A percentile compares a stretch with the other conserved stretches of the same genome.
Conservation (phyloP, 2,797 vertebrate species). For the Cottoperca gobio region DNA sequence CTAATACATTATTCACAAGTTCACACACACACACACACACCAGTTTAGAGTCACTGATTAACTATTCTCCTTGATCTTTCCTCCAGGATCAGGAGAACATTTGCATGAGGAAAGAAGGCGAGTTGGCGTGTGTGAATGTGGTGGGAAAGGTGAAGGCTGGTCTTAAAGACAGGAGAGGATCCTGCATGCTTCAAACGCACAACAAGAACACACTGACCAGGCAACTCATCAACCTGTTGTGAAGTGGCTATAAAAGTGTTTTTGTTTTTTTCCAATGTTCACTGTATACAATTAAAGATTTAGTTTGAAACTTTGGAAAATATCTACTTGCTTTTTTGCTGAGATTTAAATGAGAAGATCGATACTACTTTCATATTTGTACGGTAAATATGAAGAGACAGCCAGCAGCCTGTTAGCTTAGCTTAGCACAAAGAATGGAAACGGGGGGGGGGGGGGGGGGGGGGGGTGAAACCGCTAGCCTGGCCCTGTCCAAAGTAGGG, state of each 20-base stretch:
- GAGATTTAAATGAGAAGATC: background rate
- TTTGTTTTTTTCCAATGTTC: background rate
- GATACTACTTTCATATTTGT: background rate
- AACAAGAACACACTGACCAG: background rate
- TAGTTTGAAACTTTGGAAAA: too few species aligned
- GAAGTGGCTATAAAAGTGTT: background rate
- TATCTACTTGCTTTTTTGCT: background rate
- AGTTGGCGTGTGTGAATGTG: background rate
- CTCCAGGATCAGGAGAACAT: slow-evolving; percentile 64
- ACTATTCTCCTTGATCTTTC: slow-evolving; percentile 76
- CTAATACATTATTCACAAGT: slow-evolving; percentile 67
- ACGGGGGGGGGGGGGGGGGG: too few species aligned
- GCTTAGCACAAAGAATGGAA: background rate
- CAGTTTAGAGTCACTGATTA: slow-evolving; percentile 69
- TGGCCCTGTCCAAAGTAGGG: background rate
- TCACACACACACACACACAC: slow-evolving; percentile 4
- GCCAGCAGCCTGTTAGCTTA: background rate
- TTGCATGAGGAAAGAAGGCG: slow-evolving; percentile 45
- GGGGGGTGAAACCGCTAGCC: background rate
- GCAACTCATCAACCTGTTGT: background rate
- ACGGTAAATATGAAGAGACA: background rate
- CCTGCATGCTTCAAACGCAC: background rate
- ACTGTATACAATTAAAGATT: background rate
- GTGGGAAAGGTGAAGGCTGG: background rate
- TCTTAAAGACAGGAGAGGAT: background rate